Base-by-base conservation (phyloP, 2,113 vertebrate genomes). In the Paedocypris sp. region DNA sequence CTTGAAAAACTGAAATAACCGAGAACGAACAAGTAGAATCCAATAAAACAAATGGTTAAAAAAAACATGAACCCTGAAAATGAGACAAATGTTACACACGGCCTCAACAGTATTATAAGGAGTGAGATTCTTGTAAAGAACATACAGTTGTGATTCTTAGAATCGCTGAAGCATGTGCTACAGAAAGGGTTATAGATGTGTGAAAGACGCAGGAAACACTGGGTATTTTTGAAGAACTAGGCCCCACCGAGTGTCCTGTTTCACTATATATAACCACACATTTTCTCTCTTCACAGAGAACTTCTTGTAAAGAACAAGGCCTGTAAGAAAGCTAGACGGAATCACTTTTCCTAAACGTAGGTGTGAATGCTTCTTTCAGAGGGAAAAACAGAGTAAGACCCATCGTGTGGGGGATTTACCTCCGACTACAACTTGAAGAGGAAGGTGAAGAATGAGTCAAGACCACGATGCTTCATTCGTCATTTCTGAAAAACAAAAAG, bases 201-300 rank as follows among this genome's bases (percentile, higher is more conserved):
- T 56, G 52, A 41, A 56, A 36, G 12, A 41, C 26, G 43, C 54
- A 57, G 54, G 54, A 58, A 58, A 10, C 16, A 1, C 16, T 5
- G 25, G 4, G 25, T 58, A 31, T 43, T 43, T 58, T 22, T 45
- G 26, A 43, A 43, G 10, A 57, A 29, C 25, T 57, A 4, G 38
- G 25, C 9, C 25, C 52, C 25, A 20, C 3, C 29, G 12, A 31
- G 16, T 20, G 4, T 18, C 10, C 18, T 0, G 8, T 10, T 58
- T 25, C 29, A 31, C 16, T 58, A 7, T n/a, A n/a, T 42, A 8
- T 11, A 12, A 15, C 15, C 10, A 20, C 12, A 3, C 25, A 51
- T 19, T 4, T 41, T 41, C 12, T 10, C 6, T 69, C 41, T 31
- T 52, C n/a, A n/a, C n/a, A n/a, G n/a, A n/a, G n/a, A n/a, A n/a